Conservation (phyloP, 1,140 invertebrate genomes). For the Tetranychus urticae region DNA sequence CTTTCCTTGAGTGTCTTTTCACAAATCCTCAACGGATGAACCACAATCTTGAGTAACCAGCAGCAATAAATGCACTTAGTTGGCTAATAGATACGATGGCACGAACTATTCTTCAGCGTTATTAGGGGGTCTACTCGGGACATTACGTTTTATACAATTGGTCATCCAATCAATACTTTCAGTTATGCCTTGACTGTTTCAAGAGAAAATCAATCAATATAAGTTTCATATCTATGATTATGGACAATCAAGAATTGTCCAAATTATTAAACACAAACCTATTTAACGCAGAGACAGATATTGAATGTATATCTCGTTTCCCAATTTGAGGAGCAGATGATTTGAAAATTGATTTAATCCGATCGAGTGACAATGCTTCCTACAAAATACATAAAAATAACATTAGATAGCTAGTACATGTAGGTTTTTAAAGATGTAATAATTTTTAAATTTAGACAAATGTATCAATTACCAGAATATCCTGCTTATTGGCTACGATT, state of each 20-base stretch:
- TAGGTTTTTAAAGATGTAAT: background rate
- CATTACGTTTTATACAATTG: slow-evolving; percentile 75
- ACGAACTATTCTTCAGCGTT: background rate
- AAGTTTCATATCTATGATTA: background rate
- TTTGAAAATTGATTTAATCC: slow-evolving; percentile 74
- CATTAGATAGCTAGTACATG: background rate
- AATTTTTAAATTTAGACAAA: slow-evolving; percentile 15
- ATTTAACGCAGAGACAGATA: slow-evolving; percentile 74
- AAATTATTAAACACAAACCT: slow-evolving; percentile 30
- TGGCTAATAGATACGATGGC: too few species aligned
- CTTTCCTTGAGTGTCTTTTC: too few species aligned
- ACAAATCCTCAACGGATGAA: too few species aligned
- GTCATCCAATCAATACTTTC: slow-evolving; percentile 87
- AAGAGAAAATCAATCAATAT: slow-evolving; percentile 8
- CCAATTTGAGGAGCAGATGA: slow-evolving; percentile 71
- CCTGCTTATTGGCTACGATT: slow-evolving; percentile 90
- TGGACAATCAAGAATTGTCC: slow-evolving; percentile 9
- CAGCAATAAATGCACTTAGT: too few species aligned
- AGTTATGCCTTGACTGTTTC: slow-evolving; percentile 67
- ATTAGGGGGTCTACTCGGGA: slow-evolving; percentile 46
- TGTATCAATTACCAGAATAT: slow-evolving; percentile 31
- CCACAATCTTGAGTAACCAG: too few species aligned
- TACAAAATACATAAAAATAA: background rate
- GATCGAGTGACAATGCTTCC: slow-evolving; percentile 13
- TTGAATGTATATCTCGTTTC: slow-evolving; percentile 72